Base-by-base conservation (phyloP, 2,797 vertebrate species). In the Nothura maculosa region DNA sequence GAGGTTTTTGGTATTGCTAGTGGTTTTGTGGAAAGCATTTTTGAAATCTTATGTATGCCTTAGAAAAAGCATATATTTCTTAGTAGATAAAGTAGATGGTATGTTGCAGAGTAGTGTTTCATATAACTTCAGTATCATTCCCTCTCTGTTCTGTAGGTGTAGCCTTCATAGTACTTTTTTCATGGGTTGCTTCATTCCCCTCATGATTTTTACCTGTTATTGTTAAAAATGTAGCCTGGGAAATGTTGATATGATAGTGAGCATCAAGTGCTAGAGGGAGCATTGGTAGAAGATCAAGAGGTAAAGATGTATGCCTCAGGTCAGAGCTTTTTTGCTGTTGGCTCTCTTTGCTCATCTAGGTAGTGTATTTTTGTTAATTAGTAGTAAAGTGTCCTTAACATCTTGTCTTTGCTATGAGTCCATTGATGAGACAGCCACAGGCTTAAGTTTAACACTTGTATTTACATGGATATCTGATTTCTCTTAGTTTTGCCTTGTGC, bases 71-170 rank as follows among this genome's bases (percentile, higher is more conserved):
- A 25, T 32, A 78, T 66, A 0, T 4, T 3, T 77, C 45, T 67
- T 58, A 5, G 34, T 6, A 8, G 15, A 18, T 54, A 6, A 14
- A 4, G 36, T 48, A 81, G 24, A 40, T 4, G 25, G 9, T 4
- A 17, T 20, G 8, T 19, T 87, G n/a, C 6, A n/a, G 18, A 32
- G 38, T 40, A 3, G 16, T 32, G 66, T 81, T 58, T 69, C 4
- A 16, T 4, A 6, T 57, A 43, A 3, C 0, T 0, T 25, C 13
- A 40, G 21, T 15, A 62, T 42, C 3, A 2, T 7, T 73, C 12
- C 25, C 8, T 30, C 14, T 93, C 43, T 85, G 19, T 90, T 32
- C 28, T 68, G 6, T 54, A 24, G 22, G 5, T 28, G 17, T 48
- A 43, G 15, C 8, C 17, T 64, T 73, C 24, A 15, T 9, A 24